phyloP scores from a whole-genome alignment of 2,113 vertebrate species.

The Apodemus sylvaticus region DNA sequence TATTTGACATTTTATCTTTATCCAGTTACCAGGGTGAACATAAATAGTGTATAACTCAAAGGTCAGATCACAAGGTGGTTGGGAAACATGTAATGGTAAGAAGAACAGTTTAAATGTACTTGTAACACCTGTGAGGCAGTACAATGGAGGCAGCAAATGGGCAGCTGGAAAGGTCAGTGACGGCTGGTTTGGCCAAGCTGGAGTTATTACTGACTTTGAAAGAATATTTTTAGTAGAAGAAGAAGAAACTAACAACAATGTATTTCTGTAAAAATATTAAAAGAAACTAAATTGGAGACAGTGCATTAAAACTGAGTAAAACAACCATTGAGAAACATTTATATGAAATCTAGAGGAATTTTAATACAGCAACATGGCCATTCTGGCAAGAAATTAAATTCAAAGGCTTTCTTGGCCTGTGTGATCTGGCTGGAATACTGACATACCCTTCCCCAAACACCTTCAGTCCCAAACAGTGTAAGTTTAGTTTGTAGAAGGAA shows the following conservation, averaged over 20 bases:
- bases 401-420: too few relatives aligned
- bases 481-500: too few relatives aligned
- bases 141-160: not conserved
- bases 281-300: not conserved
- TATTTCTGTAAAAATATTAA: not conserved
- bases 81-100: not conserved
- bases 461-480: too few relatives aligned
- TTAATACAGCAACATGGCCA: too few relatives aligned
- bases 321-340: not conserved
- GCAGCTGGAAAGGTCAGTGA: not conserved
- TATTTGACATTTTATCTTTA: not conserved
- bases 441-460: too few relatives aligned
- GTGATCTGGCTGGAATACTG: too few relatives aligned
- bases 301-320: not conserved
- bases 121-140: not conserved
- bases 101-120: not conserved
- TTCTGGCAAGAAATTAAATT: too few relatives aligned
- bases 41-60: constrained; percentile 15
- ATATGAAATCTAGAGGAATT: not conserved
- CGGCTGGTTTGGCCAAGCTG: not conserved
- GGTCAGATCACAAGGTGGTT: not conserved
- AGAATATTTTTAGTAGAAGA: not conserved
- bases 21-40: not conserved
- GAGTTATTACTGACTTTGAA: not conserved
- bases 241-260: not conserved